Evolutionary conservation across 2,888 invertebrate genomes (phyloP), one percentile per base, ranked within the genome.

Genomic region (Mayetiola destructor): DNA sequence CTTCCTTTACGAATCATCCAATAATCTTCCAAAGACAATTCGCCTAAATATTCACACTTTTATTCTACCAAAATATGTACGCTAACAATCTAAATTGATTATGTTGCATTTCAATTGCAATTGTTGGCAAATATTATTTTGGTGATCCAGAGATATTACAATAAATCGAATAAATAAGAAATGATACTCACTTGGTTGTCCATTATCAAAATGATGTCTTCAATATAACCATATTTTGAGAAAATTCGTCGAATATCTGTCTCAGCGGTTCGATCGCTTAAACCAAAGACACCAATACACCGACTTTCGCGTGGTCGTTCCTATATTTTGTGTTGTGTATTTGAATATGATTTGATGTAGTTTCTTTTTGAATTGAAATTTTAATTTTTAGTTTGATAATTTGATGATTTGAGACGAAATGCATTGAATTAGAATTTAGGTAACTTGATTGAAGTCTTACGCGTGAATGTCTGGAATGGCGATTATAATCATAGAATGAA

Each of bases 21-120:
- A 48, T 48, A 2, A n/a, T 27, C 27, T 48, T 27, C 16, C 16
- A 14, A 14, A 16, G 16, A 14, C 14, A 27, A n/a, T n/a, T 48
- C 48, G 48, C 48, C 48, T 48, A 48, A 39, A 48, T 48, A 48
- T 27, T 48, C 48, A 27, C 27, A 48, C 48, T 27, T 48, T 48
- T 48, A 2, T 8, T 48, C 48, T 48, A 48, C 48, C 48, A 48
- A 48, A 48, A 27, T 48, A 3, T 6, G 27, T 8, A 27, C 16
- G 27, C 14, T 48, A 23, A 48, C 27, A 23, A 8, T 48, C 27
- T 48, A 9, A 8, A 32, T 27, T 27, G 23, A 3, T 5, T 27
- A 12, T 48, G 48, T 48, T n/a, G 23, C 3, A 23, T 21, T 5
- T 37, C 37, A 12, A 42, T 23, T 4, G 12, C 12, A 21, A 14